Percentiles rank a stretch among this genome's conserved stretches.
phyloP scores from a whole-genome alignment of 2,113 vertebrate genomes.

The Anseranas semipalmata region DNA sequence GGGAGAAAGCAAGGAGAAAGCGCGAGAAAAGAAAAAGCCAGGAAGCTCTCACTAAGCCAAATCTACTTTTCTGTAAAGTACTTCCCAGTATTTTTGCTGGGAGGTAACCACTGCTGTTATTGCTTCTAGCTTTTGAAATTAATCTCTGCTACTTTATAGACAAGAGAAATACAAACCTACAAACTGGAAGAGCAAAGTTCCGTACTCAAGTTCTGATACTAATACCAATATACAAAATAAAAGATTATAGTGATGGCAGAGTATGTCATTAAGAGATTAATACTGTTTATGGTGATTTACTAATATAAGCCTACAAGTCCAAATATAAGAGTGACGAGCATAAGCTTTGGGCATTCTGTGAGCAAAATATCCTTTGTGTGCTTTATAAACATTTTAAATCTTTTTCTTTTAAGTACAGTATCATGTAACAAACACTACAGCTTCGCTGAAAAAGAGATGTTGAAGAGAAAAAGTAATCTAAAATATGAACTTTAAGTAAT shows the following conservation, averaged over 20 bases:
- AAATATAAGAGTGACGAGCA: neutral
- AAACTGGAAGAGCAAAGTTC: neutral
- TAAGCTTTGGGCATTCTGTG: neutral
- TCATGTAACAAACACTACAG: neutral
- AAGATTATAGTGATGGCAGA: neutral
- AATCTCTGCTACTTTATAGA: neutral
- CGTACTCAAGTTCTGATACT: neutral
- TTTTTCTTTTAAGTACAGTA: neutral
- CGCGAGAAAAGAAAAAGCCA: neutral
- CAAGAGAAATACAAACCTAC: neutral
- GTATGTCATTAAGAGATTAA: neutral
- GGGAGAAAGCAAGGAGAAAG: no score
- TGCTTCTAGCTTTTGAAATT: neutral
- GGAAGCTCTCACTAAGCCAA: neutral
- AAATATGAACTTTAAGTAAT: neutral
- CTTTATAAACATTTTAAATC: neutral
- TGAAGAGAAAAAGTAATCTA: neutral
- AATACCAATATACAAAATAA: neutral
- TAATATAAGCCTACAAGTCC: neutral
- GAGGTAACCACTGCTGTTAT: neutral
- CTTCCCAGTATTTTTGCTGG: neutral
- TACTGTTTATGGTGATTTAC: neutral
- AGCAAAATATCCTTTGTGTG: neutral
- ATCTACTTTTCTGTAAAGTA: neutral
- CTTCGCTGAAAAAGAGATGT: neutral